phyloP scores from a whole-genome alignment of 2,797 vertebrate genomes.

The Crocodylus rhombifer region DNA sequence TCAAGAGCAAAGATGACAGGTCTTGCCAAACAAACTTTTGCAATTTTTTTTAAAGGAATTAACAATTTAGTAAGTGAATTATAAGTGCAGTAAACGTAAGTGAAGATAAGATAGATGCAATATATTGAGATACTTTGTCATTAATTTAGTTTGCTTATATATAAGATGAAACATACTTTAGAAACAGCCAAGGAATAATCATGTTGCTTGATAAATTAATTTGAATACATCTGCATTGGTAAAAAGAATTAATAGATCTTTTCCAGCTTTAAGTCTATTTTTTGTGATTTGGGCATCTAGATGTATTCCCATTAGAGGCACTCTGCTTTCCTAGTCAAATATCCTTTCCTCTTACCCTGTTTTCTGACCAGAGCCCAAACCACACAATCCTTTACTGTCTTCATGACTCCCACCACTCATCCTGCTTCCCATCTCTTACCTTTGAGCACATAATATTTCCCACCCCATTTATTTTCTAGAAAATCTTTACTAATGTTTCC shows the following conservation, averaged over 20 bases:
- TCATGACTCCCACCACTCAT: background rate
- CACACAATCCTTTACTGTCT: background rate
- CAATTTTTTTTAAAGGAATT: background rate
- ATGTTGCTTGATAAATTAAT: background rate
- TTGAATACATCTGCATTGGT: background rate
- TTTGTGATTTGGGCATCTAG: slow-evolving; percentile 19
- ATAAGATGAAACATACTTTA: background rate
- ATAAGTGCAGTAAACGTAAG: too few relatives aligned
- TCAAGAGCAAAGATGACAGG: slow-evolving; percentile 11
- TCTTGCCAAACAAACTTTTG: background rate
- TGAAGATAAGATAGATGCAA: background rate
- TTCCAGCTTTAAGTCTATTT: slow-evolving; percentile 12
- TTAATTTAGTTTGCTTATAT: background rate
- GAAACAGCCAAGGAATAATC: background rate
- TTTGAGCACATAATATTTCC: fast-evolving
- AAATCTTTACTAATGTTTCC: background rate
- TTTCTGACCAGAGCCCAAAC: background rate
- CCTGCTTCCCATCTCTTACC: background rate
- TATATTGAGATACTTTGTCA: background rate
- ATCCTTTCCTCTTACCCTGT: slow-evolving; percentile 13
- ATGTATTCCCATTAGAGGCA: background rate
- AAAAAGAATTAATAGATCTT: background rate
- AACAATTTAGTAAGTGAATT: background rate
- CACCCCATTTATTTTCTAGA: background rate
- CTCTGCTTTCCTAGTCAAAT: slow-evolving; percentile 27